These are phyloP conservation scores for Opisthograptis luteolata DNA, from an alignment of 2,888 invertebrate species.

Conservation along the genomic window DNA sequence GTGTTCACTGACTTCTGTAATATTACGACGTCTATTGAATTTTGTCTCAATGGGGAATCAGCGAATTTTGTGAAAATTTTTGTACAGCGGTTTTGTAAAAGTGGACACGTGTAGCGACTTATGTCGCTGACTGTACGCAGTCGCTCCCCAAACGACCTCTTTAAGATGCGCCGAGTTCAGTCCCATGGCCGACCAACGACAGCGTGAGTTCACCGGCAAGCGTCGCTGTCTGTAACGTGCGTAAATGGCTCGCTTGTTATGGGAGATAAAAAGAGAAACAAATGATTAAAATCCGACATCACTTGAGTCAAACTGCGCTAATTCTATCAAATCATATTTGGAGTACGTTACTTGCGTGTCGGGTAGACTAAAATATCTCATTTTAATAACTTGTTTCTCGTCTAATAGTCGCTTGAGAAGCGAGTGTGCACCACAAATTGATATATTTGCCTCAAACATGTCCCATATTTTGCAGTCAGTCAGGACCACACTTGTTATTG, in stretches of 20 bases:
- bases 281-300: not conserved
- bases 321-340: not conserved
- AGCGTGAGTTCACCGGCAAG: conserved; percentile 7
- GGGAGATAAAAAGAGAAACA: conserved; percentile 16
- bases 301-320: not conserved
- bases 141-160: conserved; percentile 24
- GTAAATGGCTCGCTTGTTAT: conserved; percentile 26
- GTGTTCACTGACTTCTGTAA: too few species aligned
- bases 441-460: conserved; percentile 5
- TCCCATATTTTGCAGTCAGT: conserved; percentile 8
- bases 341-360: not conserved
- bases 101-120: not conserved
- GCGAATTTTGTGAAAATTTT: too few species aligned
- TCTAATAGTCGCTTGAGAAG: conserved; percentile 20
- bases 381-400: conserved; percentile 16
- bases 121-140: conserved; percentile 3
- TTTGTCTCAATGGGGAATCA: too few species aligned
- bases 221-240: conserved; percentile 22
- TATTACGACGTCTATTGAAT: too few species aligned
- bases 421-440: conserved; percentile 13
- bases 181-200: not conserved
- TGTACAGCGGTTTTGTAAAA: too few species aligned
- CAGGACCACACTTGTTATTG: conserved; percentile 15
- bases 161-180: conserved; percentile 12
- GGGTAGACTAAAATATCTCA: not conserved